A percentile compares a stretch with the other conserved stretches of the same genome.
Evolutionary conservation across 2,113 vertebrate species (phyloP).

Genomic region (Chauna torquata): DNA sequence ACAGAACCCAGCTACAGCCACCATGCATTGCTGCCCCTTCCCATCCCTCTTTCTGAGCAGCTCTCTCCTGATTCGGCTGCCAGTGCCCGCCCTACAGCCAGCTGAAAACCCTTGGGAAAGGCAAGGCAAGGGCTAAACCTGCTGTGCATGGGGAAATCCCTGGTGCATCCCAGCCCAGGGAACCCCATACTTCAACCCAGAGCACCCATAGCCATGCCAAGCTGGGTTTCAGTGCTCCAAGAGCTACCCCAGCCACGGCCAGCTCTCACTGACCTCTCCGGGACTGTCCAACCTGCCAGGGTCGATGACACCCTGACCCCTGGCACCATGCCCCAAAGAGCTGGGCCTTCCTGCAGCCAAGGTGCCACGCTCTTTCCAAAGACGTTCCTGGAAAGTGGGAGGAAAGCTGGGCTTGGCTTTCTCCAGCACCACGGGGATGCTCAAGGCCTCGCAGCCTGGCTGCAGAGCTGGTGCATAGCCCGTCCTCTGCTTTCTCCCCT

Average conservation of each 20-base stretch:
- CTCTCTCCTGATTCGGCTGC: not conserved
- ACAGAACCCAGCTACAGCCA: too few relatives aligned
- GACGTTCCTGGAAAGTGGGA: conserved; percentile 26
- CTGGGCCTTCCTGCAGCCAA: not conserved
- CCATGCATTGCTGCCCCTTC: not conserved
- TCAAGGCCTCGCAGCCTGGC: not conserved
- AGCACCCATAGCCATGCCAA: not conserved
- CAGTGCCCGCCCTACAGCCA: not conserved
- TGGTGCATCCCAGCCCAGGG: not conserved
- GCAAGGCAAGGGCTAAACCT: not conserved
- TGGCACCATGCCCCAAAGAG: not conserved
- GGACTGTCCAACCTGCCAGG: not conserved
- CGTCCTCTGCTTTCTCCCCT: not conserved
- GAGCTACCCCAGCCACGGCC: not conserved
- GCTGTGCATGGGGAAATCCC: not conserved
- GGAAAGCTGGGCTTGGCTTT: not conserved
- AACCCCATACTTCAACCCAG: not conserved
- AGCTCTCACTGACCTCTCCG: not conserved
- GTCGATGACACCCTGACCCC: not conserved
- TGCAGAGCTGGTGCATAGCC: not conserved
- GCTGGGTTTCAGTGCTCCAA: not conserved
- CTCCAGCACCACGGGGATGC: rapidly evolving
- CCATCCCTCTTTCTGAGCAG: not conserved
- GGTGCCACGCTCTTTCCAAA: rapidly evolving
- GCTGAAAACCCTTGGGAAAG: not conserved